Evolutionary conservation across 2,888 invertebrate species (phyloP).

Genomic region (Cephus nigrinus): DNA sequence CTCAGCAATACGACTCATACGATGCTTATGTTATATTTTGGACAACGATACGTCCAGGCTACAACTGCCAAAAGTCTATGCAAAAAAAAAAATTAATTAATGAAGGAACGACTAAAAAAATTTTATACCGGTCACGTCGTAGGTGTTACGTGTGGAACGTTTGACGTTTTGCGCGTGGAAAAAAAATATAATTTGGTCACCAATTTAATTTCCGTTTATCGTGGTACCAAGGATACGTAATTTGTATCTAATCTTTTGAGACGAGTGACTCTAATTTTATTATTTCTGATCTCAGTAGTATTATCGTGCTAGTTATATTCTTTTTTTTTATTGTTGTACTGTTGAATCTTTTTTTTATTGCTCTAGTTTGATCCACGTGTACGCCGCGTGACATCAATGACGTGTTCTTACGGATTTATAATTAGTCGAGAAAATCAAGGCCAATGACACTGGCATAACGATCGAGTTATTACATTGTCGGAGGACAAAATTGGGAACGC

Average conservation of each 20-base stretch:
- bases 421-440: constrained; percentile 25
- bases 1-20: constrained; percentile 24
- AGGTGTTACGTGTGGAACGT: constrained; percentile 26
- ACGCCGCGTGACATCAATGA: background rate
- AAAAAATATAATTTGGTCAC: background rate
- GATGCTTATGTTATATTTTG: constrained; percentile 42
- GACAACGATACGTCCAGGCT: constrained; percentile 53
- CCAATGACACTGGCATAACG: constrained; percentile 32
- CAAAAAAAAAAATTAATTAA: constrained; percentile 16
- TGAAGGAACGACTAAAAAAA: background rate
- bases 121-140: constrained; percentile 30
- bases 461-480: constrained; percentile 29
- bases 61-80: constrained; percentile 48
- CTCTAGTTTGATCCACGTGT: background rate
- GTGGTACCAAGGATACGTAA: too few species aligned
- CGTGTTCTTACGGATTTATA: constrained; percentile 8
- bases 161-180: background rate
- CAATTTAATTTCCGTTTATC: background rate
- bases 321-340: background rate
- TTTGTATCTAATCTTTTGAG: too few species aligned
- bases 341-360: background rate
- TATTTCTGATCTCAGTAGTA: background rate
- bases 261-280: too few species aligned
- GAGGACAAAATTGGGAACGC: constrained; percentile 36
- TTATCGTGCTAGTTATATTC: background rate